phyloP scores from a whole-genome alignment of 2,888 invertebrate species.

The Campaea margaritaria region DNA sequence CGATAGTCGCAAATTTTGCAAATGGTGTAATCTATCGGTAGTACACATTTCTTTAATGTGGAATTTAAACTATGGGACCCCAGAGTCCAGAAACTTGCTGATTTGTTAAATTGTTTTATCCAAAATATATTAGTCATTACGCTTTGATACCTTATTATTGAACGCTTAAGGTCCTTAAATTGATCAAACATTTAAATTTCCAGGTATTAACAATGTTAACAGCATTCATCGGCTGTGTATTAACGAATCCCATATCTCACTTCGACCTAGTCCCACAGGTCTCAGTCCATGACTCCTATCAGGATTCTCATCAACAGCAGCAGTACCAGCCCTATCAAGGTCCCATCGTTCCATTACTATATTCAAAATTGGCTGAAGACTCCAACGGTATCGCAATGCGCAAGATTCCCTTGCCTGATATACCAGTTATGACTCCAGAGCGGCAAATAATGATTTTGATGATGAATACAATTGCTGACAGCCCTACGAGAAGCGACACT shows the following conservation, averaged over 20 bases:
- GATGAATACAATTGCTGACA: not conserved
- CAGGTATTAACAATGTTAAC: constrained; percentile 6
- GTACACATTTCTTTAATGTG: too few species aligned
- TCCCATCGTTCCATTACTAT: constrained; percentile 7
- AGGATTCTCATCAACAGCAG: not conserved
- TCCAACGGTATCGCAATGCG: constrained; percentile 4
- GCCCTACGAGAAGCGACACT: not conserved
- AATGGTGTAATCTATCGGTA: too few species aligned
- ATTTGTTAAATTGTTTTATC: too few species aligned
- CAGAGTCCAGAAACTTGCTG: too few species aligned
- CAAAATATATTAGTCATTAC: too few species aligned
- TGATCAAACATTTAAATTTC: not conserved
- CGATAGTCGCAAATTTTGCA: too few species aligned
- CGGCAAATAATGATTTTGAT: not conserved
- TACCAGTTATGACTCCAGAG: constrained; percentile 1
- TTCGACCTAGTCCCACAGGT: not conserved
- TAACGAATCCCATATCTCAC: constrained; percentile 2
- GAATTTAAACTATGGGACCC: too few species aligned
- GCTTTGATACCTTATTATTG: too few species aligned
- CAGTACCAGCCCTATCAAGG: not conserved
- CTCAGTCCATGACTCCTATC: not conserved
- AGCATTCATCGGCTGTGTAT: not conserved
- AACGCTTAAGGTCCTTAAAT: not conserved
- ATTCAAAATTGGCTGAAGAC: not conserved
- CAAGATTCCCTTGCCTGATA: not conserved